Evolutionary conservation across 2,797 vertebrate genomes (phyloP), one percentile per base, ranked within the genome.

Genomic region (Lithobates sylvaticus): DNA sequence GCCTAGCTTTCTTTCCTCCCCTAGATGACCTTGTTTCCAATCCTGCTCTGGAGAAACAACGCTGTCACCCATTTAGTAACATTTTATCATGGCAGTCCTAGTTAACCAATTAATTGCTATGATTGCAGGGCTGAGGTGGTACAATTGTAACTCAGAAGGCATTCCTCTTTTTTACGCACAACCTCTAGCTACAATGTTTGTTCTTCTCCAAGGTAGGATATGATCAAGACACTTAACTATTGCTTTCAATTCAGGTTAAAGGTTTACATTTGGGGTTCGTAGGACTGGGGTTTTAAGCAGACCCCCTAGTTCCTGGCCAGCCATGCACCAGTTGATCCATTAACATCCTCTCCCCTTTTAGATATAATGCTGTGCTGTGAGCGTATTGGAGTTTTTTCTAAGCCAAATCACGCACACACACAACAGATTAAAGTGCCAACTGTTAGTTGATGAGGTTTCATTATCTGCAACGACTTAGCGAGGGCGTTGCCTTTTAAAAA

Each of bases 401-500:
- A 95, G 95, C 84, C 83, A 88, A 87, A 87, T 71, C 70, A 84
- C 81, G 76, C 86, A 47, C 85, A 65, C 85, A 69, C 86, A 79
- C 94, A 94, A 95, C 92, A 95, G 95, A 94, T 95, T 94, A 94
- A 96, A 96, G 95, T 96, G 95, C 95, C 95, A 96, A 96, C 94
- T 95, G 95, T 96, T 95, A 96, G 95, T 95, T 96, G 95, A 96
- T 95, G 94, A 95, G 95, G 94, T 96, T 95, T 95, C 94, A 96
- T 96, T 95, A 95, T 94, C 94, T 94, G 95, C 95, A 96, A 96
- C 95, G 95, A 94, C 95, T 96, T 94, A 94, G 95, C 91, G 95
- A 96, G 95, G 94, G 95, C 88, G 95, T 96, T 96, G 95, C 95
- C 95, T 96, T 96, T 96, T 96, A 96, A 96, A 67, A 95, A 96